Evolutionary conservation across 1,140 invertebrate species (phyloP).

Genomic region (Papilio glaucus): DNA sequence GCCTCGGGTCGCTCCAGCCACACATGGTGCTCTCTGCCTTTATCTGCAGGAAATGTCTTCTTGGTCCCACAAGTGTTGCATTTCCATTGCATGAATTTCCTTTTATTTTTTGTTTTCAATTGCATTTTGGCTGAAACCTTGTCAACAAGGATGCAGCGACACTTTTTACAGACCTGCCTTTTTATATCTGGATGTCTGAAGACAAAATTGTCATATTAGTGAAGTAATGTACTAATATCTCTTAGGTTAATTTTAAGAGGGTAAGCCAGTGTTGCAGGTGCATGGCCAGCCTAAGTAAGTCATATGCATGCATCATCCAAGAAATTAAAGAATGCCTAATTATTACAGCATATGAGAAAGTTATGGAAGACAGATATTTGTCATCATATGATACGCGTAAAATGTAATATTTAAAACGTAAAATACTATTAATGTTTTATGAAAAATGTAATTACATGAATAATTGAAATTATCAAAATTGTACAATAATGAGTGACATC

Average conservation of each 20-base stretch:
- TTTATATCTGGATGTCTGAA: slow-evolving; percentile 84
- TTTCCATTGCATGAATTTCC: slow-evolving; percentile 67
- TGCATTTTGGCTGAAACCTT: slow-evolving; percentile 74
- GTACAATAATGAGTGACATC: no score
- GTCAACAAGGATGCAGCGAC: slow-evolving; percentile 74
- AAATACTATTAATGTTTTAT: no score
- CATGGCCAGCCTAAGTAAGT: no score
- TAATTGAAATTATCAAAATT: no score
- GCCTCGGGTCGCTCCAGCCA: slow-evolving; percentile 81
- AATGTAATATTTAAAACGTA: no score
- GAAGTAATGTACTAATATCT: neutral
- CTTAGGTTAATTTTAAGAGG: neutral
- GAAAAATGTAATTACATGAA: no score
- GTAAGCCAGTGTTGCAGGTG: no score
- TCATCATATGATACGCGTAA: no score
- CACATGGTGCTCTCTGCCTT: slow-evolving; percentile 65
- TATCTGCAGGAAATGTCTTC: slow-evolving; percentile 66
- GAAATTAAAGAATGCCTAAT: no score
- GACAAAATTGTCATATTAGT: slow-evolving; percentile 30
- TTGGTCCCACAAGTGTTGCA: slow-evolving; percentile 74
- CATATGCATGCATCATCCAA: no score
- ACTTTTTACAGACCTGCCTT: slow-evolving; percentile 83
- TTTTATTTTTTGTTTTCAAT: slow-evolving; percentile 75
- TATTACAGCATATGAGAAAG: no score
- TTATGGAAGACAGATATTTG: no score